A percentile compares a stretch with the other conserved stretches of the same genome.
Evolutionary conservation across 2,113 vertebrate genomes (phyloP).

Genomic region (Eulemur macaco): DNA sequence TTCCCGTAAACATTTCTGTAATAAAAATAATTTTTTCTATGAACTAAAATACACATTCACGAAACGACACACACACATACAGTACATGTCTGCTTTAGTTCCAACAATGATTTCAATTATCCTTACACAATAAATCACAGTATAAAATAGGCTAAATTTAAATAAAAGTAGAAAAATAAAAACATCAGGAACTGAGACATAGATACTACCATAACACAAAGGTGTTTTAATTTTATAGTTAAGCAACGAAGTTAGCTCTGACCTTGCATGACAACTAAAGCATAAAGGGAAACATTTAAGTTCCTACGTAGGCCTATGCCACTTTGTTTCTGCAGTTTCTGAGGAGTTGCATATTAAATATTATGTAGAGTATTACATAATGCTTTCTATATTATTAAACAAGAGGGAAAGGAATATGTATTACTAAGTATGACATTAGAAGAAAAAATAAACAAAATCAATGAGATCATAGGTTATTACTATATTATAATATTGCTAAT

Average conservation of each 20-base stretch:
- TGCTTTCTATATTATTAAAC: background rate
- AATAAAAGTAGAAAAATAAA: background rate
- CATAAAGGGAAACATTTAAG: background rate
- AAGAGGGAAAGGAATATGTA: background rate
- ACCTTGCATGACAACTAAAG: background rate
- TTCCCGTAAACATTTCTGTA: background rate
- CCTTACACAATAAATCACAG: background rate
- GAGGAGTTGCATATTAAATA: background rate
- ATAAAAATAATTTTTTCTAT: background rate
- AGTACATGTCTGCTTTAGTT: background rate
- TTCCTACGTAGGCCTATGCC: background rate
- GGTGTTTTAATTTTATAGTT: background rate
- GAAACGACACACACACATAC: background rate
- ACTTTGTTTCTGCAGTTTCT: background rate
- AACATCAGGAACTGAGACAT: background rate
- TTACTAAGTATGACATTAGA: background rate
- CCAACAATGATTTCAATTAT: background rate
- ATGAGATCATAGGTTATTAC: background rate
- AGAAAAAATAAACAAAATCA: background rate
- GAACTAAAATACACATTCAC: background rate
- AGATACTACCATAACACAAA: background rate
- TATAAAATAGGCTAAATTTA: background rate
- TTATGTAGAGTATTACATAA: background rate
- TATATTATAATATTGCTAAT: background rate
- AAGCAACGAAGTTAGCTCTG: background rate